These are phyloP conservation scores for Ia io DNA, from an alignment of 2,113 vertebrate genomes.

Conservation along the genomic window DNA sequence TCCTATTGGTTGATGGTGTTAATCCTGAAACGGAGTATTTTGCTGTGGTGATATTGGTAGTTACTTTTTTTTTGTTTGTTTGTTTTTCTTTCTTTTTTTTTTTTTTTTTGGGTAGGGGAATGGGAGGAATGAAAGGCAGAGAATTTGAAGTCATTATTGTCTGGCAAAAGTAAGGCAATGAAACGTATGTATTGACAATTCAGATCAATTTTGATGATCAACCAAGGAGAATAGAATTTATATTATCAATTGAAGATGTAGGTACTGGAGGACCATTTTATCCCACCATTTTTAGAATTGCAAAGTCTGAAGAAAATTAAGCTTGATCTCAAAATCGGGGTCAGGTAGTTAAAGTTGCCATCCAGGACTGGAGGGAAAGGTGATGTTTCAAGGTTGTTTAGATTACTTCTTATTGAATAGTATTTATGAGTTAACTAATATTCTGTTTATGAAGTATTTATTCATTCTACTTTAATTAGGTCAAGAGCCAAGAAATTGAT, in stretches of 20 bases:
- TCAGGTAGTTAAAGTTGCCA: not conserved
- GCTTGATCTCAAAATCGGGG: not conserved
- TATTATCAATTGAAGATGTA: not conserved
- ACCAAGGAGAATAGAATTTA: not conserved
- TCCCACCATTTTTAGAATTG: not conserved
- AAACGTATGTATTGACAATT: not conserved
- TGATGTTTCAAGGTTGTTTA: not conserved
- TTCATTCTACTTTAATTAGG: constrained; percentile 48
- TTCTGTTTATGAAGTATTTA: constrained; percentile 39
- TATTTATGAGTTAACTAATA: not conserved
- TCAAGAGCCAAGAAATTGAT: not conserved
- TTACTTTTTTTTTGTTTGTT: not conserved
- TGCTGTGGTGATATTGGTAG: not conserved
- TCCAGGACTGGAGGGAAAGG: not conserved
- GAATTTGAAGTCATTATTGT: not conserved
- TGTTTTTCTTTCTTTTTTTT: not conserved
- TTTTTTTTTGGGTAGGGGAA: not conserved
- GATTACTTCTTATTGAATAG: constrained; percentile 34
- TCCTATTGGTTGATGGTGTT: not conserved
- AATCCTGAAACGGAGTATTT: not conserved
- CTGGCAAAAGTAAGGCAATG: not conserved
- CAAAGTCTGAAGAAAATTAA: constrained; percentile 13
- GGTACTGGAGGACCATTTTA: not conserved
- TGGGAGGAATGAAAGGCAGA: not conserved
- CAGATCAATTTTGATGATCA: not conserved